A percentile compares a stretch with the other conserved stretches of the same genome.
Conservation (phyloP, 2,113 vertebrate species). For the Catharus minimus region DNA sequence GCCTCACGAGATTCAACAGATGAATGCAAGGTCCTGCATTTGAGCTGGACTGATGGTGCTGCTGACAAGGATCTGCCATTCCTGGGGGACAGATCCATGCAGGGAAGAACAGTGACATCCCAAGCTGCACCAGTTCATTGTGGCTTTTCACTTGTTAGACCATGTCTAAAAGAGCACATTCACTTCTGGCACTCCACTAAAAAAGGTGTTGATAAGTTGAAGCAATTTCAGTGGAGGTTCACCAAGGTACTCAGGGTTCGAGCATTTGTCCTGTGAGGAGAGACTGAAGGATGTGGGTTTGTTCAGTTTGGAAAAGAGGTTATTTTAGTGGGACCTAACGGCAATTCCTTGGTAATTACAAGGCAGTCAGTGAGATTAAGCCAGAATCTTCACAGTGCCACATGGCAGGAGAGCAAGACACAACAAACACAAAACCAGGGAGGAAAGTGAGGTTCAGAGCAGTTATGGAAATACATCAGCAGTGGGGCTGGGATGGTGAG, state of each 20-base stretch:
- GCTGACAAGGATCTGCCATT: not conserved
- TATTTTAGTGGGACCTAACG: not conserved
- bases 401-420: not conserved
- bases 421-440: not conserved
- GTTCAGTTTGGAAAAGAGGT: not conserved
- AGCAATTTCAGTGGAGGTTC: not conserved
- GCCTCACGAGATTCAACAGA: not conserved
- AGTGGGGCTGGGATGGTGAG: not conserved
- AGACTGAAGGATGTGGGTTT: not conserved
- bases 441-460: not conserved
- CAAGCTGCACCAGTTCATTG: not conserved
- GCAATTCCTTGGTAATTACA: not conserved
- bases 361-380: not conserved
- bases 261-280: not conserved
- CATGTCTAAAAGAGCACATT: not conserved
- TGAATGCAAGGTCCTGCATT: not conserved
- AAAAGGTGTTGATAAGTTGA: not conserved
- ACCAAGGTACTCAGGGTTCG: not conserved
- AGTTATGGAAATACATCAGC: not conserved
- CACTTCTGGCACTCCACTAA: not conserved
- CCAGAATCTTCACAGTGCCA: not conserved
- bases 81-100: fast-evolving
- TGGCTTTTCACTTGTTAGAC: not conserved
- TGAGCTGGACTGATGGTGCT: not conserved
- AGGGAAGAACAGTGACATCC: not conserved